Evolutionary conservation across 2,888 invertebrate species (phyloP).

Genomic region (Himalopsyche tibetana): DNA sequence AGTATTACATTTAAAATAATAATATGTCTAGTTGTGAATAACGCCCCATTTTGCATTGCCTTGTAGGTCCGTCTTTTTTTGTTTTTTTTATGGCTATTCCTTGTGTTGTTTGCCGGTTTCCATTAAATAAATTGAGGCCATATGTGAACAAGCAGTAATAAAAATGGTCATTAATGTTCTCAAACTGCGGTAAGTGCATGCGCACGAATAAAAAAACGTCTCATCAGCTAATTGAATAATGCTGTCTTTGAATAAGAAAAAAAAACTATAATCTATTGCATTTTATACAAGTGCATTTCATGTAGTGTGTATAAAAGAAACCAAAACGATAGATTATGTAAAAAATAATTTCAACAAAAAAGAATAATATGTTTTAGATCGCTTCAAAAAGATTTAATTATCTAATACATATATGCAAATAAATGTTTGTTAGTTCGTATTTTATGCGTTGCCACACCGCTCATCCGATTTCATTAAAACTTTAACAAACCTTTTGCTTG

Average conservation of each 20-base stretch:
- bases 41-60: not conserved
- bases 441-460: no score
- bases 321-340: no score
- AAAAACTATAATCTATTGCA: no score
- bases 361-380: no score
- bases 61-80: not conserved
- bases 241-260: not conserved
- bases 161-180: conserved; percentile 27
- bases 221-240: conserved; percentile 16
- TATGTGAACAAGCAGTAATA: conserved; percentile 14
- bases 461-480: no score
- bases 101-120: conserved; percentile 30
- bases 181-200: conserved; percentile 16
- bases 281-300: no score
- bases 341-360: no score
- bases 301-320: no score
- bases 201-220: not conserved
- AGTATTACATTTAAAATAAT: not conserved
- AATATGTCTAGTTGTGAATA: not conserved
- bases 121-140: conserved; percentile 28
- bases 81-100: conserved; percentile 1
- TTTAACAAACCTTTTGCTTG: no score
- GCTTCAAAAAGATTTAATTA: no score
- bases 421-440: no score
- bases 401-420: no score